Base-by-base conservation (phyloP, 2,113 vertebrate species). In the Ranitomeya imitator region DNA sequence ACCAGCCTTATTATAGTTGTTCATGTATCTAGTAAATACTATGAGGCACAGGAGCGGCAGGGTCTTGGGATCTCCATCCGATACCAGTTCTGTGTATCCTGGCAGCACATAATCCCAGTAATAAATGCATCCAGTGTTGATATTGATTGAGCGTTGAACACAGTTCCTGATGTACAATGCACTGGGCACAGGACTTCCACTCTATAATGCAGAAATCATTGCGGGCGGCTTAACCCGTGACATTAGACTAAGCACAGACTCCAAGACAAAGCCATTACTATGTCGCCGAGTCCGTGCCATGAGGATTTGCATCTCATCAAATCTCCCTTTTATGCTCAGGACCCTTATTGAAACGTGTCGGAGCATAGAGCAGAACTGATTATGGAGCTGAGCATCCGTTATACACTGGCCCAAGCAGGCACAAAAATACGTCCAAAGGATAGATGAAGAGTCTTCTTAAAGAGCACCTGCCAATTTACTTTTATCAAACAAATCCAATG, bases 241-340 rank as follows among this genome's bases (percentile, higher is more conserved):
- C 57, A 83, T 83, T 83, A 76, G 67, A 65, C 57, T 82, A 74
- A 60, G 21, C 80, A 79, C 8, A 89, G 61, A 63, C 71, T 69
- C 59, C 82, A 85, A 89, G 23, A 89, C 73, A 89, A 89, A 79
- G 61, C 73, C 59, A 83, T 67, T 78, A 67, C 82, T 83, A 79
- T 83, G 82, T 57, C 21, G 60, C 26, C 7, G 21, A 77, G 80
- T 78, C 86, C 73, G 18, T 79, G 81, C 81, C 74, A 79, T 37
- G 37, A 85, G 74, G 87, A 89, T 85, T 89, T 85, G 82, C 87
- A 89, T 85, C 51, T 79, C 55, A 88, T 88, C 73, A 88, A 37
- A 84, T 37, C 52, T 67, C 8, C n/a, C 80, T 88, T 84, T 88
- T 31, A 83, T 82, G 79, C 65, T 76, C 79, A 16, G 37, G 57